A percentile compares a stretch with the other conserved stretches of the same genome.
phyloP scores from a whole-genome alignment of 2,797 vertebrate species.

The Coranthus polyacanthus region DNA sequence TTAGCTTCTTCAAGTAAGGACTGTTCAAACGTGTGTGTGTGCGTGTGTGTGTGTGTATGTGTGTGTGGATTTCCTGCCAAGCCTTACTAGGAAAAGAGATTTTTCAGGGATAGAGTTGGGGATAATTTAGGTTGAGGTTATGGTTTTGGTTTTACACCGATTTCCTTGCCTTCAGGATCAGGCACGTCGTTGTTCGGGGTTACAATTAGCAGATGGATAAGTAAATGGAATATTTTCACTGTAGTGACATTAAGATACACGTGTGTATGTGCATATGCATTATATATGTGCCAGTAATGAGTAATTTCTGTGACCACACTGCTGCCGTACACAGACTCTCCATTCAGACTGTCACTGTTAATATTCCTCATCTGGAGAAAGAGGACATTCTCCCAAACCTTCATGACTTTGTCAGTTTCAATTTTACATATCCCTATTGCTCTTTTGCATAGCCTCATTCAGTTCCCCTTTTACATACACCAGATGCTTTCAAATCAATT shows the following conservation, averaged over 20 bases:
- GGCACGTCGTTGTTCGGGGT: slow-evolving; percentile 24
- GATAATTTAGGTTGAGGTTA: slow-evolving; percentile 59
- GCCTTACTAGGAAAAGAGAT: slow-evolving; percentile 28
- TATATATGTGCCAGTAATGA: slow-evolving; percentile 71
- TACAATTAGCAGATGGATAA: slow-evolving; percentile 56
- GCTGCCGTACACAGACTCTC: slow-evolving; percentile 67
- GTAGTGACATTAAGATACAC: slow-evolving; percentile 47
- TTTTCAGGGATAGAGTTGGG: slow-evolving; percentile 36
- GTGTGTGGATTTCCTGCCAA: slow-evolving; percentile 51
- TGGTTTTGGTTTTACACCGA: slow-evolving; percentile 51
- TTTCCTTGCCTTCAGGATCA: slow-evolving; percentile 48
- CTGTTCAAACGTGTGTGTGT: background rate
- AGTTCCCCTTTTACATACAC: slow-evolving; percentile 53
- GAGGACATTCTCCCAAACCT: slow-evolving; percentile 62
- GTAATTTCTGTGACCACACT: slow-evolving; percentile 69
- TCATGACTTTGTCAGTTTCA: slow-evolving; percentile 72
- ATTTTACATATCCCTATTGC: slow-evolving; percentile 66
- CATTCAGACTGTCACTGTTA: slow-evolving; percentile 68
- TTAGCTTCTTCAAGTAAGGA: slow-evolving; percentile 28
- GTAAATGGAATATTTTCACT: slow-evolving; percentile 57
- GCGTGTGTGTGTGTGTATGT: slow-evolving; percentile 1
- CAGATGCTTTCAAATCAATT: slow-evolving; percentile 61
- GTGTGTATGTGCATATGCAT: slow-evolving; percentile 50
- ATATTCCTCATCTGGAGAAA: slow-evolving; percentile 56
- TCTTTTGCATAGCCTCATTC: slow-evolving; percentile 53